Base-by-base conservation (phyloP, 2,797 vertebrate genomes). In the Passerculus sandwichensis region DNA sequence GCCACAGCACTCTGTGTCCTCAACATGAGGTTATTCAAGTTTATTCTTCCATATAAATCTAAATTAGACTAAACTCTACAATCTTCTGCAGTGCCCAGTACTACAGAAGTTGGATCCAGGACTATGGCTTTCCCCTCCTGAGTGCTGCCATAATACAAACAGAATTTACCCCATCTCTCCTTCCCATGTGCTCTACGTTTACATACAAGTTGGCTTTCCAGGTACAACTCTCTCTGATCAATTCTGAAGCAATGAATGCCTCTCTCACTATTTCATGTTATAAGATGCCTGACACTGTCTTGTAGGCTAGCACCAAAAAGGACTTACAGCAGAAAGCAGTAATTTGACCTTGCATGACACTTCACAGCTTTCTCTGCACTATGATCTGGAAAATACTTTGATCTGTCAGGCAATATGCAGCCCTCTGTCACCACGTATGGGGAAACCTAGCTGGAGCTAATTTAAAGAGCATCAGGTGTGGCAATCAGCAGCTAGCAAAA, bases 391-490 rank as follows among this genome's bases (percentile, higher is more conserved):
- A 92, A 92, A 83, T 61, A 85, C 54, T 93, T 91, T 93, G 45
- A 82, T 72, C 84, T 83, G 54, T 40, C 57, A 94, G 44, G 78
- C 65, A 92, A 89, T 70, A 85, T 75, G 69, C n/a, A 92, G 48
- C 69, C 44, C 69, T 79, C 50, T 69, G 54, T 59, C 89, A 91
- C 62, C 66, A 78, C 91, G 77, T 69, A 71, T 6, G 8, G 75
- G 69, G 91, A 92, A 95, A 79, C 61, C 65, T 88, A 80, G 72
- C 78, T 88, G 81, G 65, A 96, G 69, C 22, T 89, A 88, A 89
- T 93, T 92, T 96, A 83, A 95, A 93, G 78, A 92, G 56, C 81
- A 89, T 80, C 75, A 92, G 91, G 85, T 89, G 65, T 66, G 59
- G 69, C 72, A 94, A 91, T 88, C 81, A 81, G 59, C 36, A 83